Base-by-base conservation (phyloP, 2,888 invertebrate genomes). In the Drosophila crucigera region DNA sequence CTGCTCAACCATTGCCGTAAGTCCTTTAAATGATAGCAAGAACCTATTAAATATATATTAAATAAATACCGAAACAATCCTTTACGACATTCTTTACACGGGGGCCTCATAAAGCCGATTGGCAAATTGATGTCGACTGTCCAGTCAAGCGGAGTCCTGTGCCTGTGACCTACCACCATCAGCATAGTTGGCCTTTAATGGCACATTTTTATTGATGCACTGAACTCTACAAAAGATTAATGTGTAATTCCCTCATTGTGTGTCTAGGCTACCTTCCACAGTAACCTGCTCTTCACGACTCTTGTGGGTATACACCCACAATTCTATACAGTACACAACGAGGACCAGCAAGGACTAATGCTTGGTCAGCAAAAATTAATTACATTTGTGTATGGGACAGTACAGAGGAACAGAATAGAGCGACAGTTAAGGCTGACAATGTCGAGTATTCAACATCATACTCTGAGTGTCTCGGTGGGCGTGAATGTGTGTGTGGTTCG, bases 351-450 rank as follows among this genome's bases (percentile, higher is more conserved):
- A 63, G 68, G 58, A 66, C 66, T 54, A 31, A 47, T 52, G 72
- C 73, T 82, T 69, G 86, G 83, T 84, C 83, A 84, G 83, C 83
- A 85, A 80, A 76, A 85, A 85, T 84, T 84, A 84, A 84, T 84
- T 85, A 83, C 81, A 80, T 78, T 83, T 82, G 69, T 70, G 65
- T 54, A 56, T 54, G 70, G 68, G 37, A 54, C 63, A 62, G 53
- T 47, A 25, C 16, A 16, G 58, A 14, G 72, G 68, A 63, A 63
- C 28, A 69, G 63, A 28, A 43, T 22, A 33, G 25, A 39, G 60
- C 19, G 66, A 66, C 30, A 69, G 66, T 63, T 31, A 41, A 67
- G 47, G 39, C 49, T 49, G 19, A 68, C 30, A 69, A 53, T 66
- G 68, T 76, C 54, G 66, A 68, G 63, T 56, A 64, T 73, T 63